These are phyloP conservation scores for Cuculus canorus DNA, from an alignment of 2,797 vertebrate species.

Conservation along the genomic window DNA sequence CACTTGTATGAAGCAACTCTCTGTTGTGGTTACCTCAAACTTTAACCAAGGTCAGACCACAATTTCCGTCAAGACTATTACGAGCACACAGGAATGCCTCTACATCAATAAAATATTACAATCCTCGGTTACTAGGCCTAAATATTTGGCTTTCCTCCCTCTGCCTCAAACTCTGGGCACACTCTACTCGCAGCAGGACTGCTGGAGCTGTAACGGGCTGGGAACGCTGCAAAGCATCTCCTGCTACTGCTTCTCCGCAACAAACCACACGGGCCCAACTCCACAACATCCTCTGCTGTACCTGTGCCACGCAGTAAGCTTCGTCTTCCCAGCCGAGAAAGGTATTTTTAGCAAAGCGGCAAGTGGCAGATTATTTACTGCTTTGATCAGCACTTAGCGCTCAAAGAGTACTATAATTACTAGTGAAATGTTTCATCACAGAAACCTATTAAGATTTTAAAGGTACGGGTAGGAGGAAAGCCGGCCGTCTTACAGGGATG, in stretches of 20 bases:
- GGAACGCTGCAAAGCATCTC: neutral
- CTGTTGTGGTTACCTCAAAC: slow-evolving; percentile 8
- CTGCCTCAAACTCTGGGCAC: neutral
- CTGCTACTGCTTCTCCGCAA: neutral
- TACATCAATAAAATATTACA: slow-evolving; percentile 26
- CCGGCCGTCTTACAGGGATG: fast-evolving
- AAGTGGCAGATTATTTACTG: neutral
- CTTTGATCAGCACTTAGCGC: neutral
- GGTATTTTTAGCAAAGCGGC: neutral
- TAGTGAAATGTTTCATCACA: neutral
- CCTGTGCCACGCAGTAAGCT: neutral
- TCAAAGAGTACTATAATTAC: slow-evolving; percentile 15
- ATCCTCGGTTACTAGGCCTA: neutral
- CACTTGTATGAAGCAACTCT: neutral
- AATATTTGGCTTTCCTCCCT: neutral
- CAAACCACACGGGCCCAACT: neutral
- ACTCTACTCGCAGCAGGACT: neutral
- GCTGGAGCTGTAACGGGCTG: neutral
- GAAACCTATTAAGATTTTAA: neutral
- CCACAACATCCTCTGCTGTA: neutral
- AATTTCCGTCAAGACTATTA: neutral
- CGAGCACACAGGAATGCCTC: slow-evolving; percentile 41
- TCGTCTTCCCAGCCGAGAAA: fast-evolving
- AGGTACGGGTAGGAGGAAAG: neutral
- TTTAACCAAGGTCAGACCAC: slow-evolving; percentile 27